Evolutionary conservation across 2,888 invertebrate species (phyloP), one percentile per base, ranked within the genome.

Genomic region (Strigamia maritima): DNA sequence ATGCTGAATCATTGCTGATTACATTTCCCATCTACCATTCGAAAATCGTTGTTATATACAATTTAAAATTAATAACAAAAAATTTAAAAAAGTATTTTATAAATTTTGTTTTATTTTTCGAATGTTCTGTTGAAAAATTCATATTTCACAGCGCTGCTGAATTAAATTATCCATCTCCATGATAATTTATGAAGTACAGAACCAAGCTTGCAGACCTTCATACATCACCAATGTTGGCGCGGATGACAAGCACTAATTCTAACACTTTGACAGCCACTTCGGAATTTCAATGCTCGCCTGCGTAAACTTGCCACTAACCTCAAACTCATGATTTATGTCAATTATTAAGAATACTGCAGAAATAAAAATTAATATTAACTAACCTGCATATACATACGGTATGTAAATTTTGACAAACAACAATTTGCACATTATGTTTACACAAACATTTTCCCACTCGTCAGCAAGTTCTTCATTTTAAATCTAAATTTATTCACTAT

Each of bases 191-290:
- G 70, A 12, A 16, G 70, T 70, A 70, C 70, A 70, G 26, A 70
- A 28, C 65, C 70, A n/a, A 70, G 28, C 28, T 70, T 10, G 70
- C 70, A 70, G 26, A n/a, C 70, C 28, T 70, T 70, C 70, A 70
- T 70, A 70, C 24, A 70, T 70, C 70, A 70, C 28, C 16, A 26
- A 70, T 28, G 28, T 26, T 70, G 28, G 70, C 70, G 70, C 24
- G 70, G 26, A 70, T 70, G 70, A 70, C 70, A 70, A 70, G 70
- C 70, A 70, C 70, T 70, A 70, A 70, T 70, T 70, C 70, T 70
- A 70, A 70, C 26, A 70, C 70, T 70, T 28, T 70, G 70, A 70
- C 70, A 70, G 70, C 70, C 28, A 70, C 70, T 70, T 70, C 70
- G 26, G 28, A 54, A 54, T 54, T 6, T 19, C 70, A 28, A 70